phyloP scores from a whole-genome alignment of 2,113 vertebrate species.

The Tiliqua scincoides region DNA sequence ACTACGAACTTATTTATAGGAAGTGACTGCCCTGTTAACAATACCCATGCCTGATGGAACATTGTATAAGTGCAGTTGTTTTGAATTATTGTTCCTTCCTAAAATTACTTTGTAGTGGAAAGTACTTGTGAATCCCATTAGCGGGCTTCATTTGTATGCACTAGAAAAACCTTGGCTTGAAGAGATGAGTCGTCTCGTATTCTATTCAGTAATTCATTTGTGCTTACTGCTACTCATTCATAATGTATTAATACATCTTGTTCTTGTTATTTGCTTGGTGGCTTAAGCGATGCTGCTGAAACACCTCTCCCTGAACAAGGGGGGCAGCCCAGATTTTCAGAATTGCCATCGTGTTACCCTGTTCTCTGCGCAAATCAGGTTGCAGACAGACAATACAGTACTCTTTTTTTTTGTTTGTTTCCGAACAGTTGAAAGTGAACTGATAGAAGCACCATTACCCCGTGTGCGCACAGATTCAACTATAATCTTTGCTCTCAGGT shows the following conservation, averaged over 20 bases:
- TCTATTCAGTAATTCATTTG: not conserved
- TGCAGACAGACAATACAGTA: not conserved
- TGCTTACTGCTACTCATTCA: conserved; percentile 46
- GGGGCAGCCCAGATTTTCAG: not conserved
- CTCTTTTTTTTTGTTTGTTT: not conserved
- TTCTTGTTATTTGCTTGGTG: not conserved
- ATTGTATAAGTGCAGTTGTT: not conserved
- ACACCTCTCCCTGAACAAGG: not conserved
- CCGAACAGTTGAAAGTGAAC: not conserved
- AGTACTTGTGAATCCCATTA: conserved; percentile 49
- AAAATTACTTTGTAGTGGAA: conserved; percentile 47
- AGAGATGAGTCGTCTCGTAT: conserved; percentile 12
- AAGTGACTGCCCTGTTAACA: conserved; percentile 45
- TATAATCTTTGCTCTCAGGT: not conserved
- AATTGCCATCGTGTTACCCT: not conserved
- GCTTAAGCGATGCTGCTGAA: not conserved
- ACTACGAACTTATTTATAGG: conserved; percentile 50
- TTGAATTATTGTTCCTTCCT: not conserved
- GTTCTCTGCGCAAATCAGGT: not conserved
- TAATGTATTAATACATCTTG: not conserved
- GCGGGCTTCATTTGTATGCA: not conserved
- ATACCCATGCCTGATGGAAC: not conserved
- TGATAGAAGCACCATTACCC: not conserved
- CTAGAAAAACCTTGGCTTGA: conserved; percentile 14
- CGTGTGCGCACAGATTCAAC: not conserved